Percentiles rank a stretch among this genome's conserved stretches.
Conservation (phyloP, 2,888 invertebrate species). For the Chrysolina americana region DNA sequence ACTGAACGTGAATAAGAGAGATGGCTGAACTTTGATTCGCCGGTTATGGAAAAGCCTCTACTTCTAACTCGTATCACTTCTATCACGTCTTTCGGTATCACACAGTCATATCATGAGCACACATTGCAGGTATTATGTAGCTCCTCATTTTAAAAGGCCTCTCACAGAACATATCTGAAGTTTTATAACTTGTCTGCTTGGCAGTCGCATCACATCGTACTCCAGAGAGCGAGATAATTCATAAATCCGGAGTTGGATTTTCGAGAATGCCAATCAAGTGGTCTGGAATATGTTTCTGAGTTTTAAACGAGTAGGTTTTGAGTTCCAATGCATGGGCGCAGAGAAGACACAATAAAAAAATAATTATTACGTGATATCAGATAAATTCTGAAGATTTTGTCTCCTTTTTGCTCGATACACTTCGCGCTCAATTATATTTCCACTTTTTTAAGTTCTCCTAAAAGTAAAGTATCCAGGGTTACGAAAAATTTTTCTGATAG, state of each 20-base stretch:
- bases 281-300: background rate
- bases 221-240: slow-evolving; percentile 40
- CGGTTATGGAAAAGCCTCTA: background rate
- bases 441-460: too few relatives aligned
- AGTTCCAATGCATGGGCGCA: too few relatives aligned
- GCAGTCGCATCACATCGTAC: slow-evolving; percentile 34
- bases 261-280: slow-evolving; percentile 41
- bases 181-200: slow-evolving; percentile 38
- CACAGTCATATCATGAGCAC: slow-evolving; percentile 38
- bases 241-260: slow-evolving; percentile 36
- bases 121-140: slow-evolving; percentile 44
- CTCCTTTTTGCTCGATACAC: too few relatives aligned
- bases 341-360: too few relatives aligned
- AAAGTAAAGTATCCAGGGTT: too few relatives aligned
- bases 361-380: too few relatives aligned
- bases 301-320: too few relatives aligned
- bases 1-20: background rate
- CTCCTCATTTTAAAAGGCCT: slow-evolving; percentile 43
- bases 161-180: slow-evolving; percentile 39
- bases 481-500: too few relatives aligned
- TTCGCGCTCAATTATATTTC: too few relatives aligned
- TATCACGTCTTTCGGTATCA: slow-evolving; percentile 35
- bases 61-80: slow-evolving; percentile 2
- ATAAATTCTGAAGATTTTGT: too few relatives aligned
- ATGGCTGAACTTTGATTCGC: slow-evolving; percentile 11